phyloP scores from a whole-genome alignment of 2,113 vertebrate genomes.

The Noturus placidus region DNA sequence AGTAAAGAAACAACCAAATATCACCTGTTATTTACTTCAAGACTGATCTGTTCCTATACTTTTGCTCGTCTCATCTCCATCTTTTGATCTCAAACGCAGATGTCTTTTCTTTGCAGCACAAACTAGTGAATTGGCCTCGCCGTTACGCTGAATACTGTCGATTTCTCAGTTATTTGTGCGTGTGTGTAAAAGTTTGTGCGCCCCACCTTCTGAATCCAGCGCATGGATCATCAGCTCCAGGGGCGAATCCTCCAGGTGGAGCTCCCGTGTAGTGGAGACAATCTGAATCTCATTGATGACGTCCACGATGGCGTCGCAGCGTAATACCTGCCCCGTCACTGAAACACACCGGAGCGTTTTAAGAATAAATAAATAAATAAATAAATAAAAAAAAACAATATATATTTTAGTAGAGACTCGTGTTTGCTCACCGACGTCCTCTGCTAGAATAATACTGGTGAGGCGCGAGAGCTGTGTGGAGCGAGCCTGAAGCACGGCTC shows the following conservation, averaged over 20 bases:
- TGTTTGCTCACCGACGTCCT: slow-evolving; percentile 82
- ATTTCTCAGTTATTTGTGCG: no score
- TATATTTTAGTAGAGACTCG: background rate
- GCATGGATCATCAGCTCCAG: slow-evolving; percentile 88
- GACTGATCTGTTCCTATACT: no score
- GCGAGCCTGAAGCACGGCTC: slow-evolving; percentile 85
- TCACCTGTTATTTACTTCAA: no score
- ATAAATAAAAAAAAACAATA: no score
- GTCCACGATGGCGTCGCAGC: slow-evolving; percentile 93
- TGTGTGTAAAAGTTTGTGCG: background rate
- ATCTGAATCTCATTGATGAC: slow-evolving; percentile 88
- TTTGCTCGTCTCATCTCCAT: no score
- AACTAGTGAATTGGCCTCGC: no score
- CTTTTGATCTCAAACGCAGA: no score
- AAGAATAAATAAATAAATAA: no score
- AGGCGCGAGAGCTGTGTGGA: slow-evolving; percentile 75
- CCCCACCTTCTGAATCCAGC: slow-evolving; percentile 91
- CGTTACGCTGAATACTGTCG: no score
- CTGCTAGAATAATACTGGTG: slow-evolving; percentile 85
- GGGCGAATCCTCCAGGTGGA: slow-evolving; percentile 93
- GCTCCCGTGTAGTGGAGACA: slow-evolving; percentile 92
- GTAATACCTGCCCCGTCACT: slow-evolving; percentile 91
- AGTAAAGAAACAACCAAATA: no score
- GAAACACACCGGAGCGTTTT: background rate
- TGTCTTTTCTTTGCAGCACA: no score